Evolutionary conservation across 1,140 invertebrate genomes (phyloP).

Genomic region (Oryzaephilus surinamensis): DNA sequence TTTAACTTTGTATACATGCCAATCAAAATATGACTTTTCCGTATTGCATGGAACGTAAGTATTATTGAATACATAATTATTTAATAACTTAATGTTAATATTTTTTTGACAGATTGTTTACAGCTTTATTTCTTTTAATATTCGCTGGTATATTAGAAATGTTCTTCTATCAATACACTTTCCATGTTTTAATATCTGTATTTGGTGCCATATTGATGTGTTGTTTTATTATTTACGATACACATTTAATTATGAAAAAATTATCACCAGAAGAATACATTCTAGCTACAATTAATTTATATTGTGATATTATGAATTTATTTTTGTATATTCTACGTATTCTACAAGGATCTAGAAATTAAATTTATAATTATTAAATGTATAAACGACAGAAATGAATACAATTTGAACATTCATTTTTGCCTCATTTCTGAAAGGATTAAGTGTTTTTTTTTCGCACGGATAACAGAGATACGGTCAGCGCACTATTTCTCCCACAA

Average conservation of each 20-base stretch:
- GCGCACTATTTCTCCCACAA: no score
- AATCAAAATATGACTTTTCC: slow-evolving; percentile 73
- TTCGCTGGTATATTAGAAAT: slow-evolving; percentile 63
- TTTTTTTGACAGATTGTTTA: slow-evolving; percentile 52
- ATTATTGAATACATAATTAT: no score
- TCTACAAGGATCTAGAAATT: slow-evolving; percentile 47
- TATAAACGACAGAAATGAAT: no score
- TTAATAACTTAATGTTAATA: slow-evolving; percentile 3
- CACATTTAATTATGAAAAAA: slow-evolving; percentile 53
- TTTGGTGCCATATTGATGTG: slow-evolving; percentile 63
- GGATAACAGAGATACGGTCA: no score
- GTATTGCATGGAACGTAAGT: slow-evolving; percentile 61
- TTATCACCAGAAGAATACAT: slow-evolving; percentile 71
- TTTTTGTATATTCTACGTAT: slow-evolving; percentile 74
- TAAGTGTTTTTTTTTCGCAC: no score
- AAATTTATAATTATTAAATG: no score
- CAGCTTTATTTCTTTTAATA: slow-evolving; percentile 57
- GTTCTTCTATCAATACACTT: slow-evolving; percentile 53
- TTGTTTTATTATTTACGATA: slow-evolving; percentile 56
- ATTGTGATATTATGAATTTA: slow-evolving; percentile 78
- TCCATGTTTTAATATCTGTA: slow-evolving; percentile 57
- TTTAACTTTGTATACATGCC: slow-evolving; percentile 67
- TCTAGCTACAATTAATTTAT: slow-evolving; percentile 69
- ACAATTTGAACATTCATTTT: no score
- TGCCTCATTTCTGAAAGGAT: no score